phyloP scores from a whole-genome alignment of 2,888 invertebrate genomes.

The Cylloceria caligata region DNA sequence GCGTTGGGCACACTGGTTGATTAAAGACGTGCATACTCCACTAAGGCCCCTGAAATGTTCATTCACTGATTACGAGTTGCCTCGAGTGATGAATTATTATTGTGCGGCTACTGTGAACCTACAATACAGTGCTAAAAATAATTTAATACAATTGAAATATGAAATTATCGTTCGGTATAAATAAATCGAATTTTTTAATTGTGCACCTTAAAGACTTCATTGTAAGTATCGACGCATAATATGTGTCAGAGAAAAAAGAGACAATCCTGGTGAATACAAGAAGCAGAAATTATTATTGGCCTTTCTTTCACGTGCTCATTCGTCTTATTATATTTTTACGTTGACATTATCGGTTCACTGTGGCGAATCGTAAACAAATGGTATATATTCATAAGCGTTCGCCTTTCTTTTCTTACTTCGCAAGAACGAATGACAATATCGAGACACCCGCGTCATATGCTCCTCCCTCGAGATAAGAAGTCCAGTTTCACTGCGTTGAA shows the following conservation, averaged over 20 bases:
- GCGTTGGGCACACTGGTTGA: slow-evolving; percentile 22
- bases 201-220: too few species aligned
- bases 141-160: too few species aligned
- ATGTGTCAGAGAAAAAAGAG: too few species aligned
- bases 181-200: too few species aligned
- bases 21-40: slow-evolving; percentile 15
- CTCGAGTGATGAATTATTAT: neutral
- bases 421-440: slow-evolving; percentile 53
- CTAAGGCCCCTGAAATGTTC: too few species aligned
- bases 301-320: too few species aligned
- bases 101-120: slow-evolving; percentile 6
- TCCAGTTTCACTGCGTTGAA: slow-evolving; percentile 18
- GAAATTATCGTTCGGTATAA: too few species aligned
- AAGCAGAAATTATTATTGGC: too few species aligned
- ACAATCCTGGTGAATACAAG: too few species aligned
- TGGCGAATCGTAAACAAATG: slow-evolving; percentile 52
- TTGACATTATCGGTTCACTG: slow-evolving; percentile 41
- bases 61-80: too few species aligned
- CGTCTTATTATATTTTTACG: neutral
- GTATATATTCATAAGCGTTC: neutral
- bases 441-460: slow-evolving; percentile 51
- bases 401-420: slow-evolving; percentile 32
- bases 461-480: slow-evolving; percentile 59
- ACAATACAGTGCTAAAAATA: neutral
- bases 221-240: too few species aligned